Percentiles rank a stretch among this genome's conserved stretches.
Conservation (phyloP, 2,113 vertebrate species). For the Sisor rabdophorus region DNA sequence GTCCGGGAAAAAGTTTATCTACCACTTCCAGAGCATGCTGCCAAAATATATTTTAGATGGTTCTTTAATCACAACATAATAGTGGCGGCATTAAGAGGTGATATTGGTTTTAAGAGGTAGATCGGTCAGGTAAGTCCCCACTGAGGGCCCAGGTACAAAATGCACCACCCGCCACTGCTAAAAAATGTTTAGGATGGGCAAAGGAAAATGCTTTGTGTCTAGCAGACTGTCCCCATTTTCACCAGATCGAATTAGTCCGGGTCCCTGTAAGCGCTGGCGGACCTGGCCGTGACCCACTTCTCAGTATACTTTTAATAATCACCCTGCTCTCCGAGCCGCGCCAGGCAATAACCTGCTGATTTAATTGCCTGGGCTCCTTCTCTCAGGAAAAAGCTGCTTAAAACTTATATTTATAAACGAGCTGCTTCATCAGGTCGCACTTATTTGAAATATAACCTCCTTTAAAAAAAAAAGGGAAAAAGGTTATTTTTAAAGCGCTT, state of each 20-base stretch:
- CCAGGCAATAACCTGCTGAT: slow-evolving; percentile 36
- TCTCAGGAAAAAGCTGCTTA: slow-evolving; percentile 17
- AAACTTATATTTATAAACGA: slow-evolving; percentile 32
- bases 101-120: no score
- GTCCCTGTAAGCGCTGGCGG: background rate
- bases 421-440: background rate
- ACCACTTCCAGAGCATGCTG: no score
- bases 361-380: slow-evolving; percentile 26
- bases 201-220: background rate
- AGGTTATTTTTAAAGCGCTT: slow-evolving; percentile 20
- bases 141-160: no score
- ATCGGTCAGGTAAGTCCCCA: no score
- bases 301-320: slow-evolving; percentile 32
- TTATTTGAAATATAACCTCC: slow-evolving; percentile 22
- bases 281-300: slow-evolving; percentile 29
- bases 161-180: no score
- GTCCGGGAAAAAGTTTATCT: no score
- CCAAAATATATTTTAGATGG: no score
- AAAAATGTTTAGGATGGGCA: no score
- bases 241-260: background rate
- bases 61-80: no score
- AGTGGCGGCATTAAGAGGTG: no score
- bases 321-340: slow-evolving; percentile 14
- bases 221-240: background rate
- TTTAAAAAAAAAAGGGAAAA: background rate